Evolutionary conservation across 2,888 invertebrate species (phyloP), one percentile per base, ranked within the genome.

Genomic region (Nasonia oneida): DNA sequence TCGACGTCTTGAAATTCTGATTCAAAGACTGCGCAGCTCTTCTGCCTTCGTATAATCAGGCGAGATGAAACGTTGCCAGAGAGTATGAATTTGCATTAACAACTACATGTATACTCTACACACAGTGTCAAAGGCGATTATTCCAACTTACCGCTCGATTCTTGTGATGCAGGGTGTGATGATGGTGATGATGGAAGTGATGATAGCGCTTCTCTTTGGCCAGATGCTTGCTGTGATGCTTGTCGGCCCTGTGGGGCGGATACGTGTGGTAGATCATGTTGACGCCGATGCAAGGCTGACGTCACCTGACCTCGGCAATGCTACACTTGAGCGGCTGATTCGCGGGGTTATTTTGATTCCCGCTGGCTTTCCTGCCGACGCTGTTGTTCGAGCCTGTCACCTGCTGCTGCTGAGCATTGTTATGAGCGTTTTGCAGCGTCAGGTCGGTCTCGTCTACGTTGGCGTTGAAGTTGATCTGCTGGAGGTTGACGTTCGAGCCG

Each of bases 241-340:
- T 92, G 87, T 90, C 90, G 85, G 91, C 91, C 67, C 93, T 89
- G 87, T 93, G 92, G 50, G 93, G 93, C 75, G 93, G 93, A 84
- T 93, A 93, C 78, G 93, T 93, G 84, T 93, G 92, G 88, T 93
- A 93, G 81, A 93, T 91, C 89, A 93, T 91, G 85, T 89, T 91
- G 78, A 91, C 91, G 77, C 93, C 93, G 86, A 92, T 91, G 88
- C 92, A 92, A 87, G 93, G 91, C 84, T 93, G 93, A 92, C 93
- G 93, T 93, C 93, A 93, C 93, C 93, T 93, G 85, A 91, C 91
- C 87, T 91, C 91, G 47, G 88, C 87, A 80, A 90, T 89, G 77
- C 88, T 87, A 86, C 88, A 88, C 86, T 89, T 90, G 70, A 90
- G 88, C 87, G 91, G 88, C 80, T 81, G 89, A 81, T 86, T 89